Evolutionary conservation across 2,888 invertebrate species (phyloP), one percentile per base, ranked within the genome.

Genomic region (Sinodicranocentrus sp.): DNA sequence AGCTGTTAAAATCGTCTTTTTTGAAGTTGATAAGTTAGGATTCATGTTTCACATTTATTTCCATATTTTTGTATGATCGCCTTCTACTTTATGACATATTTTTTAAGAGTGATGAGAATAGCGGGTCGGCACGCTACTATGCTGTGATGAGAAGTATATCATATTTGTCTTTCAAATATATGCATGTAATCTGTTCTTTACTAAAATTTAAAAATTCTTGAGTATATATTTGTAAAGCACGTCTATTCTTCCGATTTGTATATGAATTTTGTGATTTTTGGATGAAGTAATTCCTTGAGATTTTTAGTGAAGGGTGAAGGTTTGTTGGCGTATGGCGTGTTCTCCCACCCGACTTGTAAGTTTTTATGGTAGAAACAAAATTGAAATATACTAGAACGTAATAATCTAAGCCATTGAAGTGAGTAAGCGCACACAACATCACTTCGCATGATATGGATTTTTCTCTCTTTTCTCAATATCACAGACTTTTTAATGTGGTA

Each of bases 11-110:
- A 65, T 79, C 65, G 73, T 82, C 79, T 79, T 59, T 73, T 67
- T 78, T 86, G 85, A 87, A 85, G 84, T 84, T 87, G 85, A 87
- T 85, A 87, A 86, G 87, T 85, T 80, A 67, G 83, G 84, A 77
- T 84, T 87, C 85, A 87, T 85, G 85, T 84, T 86, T 83, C 83
- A 82, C 86, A 86, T 84, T 84, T 84, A 84, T 86, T 82, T 86
- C 70, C 83, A 75, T 80, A 78, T 75, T 70, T 79, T 85, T 73
- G 44, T 67, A 71, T 28, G 78, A 68, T 73, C 68, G 44, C 70
- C 25, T 65, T 67, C 65, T 48, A 48, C 48, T 83, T 83, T 76
- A 78, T 44, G 84, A 78, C 77, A 83, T 65, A 84, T 78, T 76
- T 71, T n/a, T 77, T 79, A 82, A 75, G 71, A 63, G 76, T 79